Percentiles rank a stretch among this genome's conserved stretches.
These are phyloP conservation scores for Chrysopilus asiliformis DNA, from an alignment of 2,888 invertebrate genomes.

Conservation along the genomic window DNA sequence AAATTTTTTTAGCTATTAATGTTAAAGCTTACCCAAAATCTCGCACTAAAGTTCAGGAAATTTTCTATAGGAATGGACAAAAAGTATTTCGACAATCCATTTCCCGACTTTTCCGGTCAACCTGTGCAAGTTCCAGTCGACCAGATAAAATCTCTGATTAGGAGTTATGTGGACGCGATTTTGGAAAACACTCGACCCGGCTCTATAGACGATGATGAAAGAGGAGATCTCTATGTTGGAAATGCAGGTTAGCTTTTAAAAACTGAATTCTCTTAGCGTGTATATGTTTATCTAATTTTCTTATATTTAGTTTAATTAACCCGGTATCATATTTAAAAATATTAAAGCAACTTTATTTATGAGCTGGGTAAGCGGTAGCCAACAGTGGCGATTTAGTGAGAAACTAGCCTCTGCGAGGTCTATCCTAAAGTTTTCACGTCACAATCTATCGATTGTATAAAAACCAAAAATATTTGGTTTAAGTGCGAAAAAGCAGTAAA, in stretches of 20 bases:
- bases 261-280: background rate
- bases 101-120: constrained; percentile 25
- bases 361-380: too few relatives aligned
- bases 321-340: too few relatives aligned
- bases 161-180: constrained; percentile 33
- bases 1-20: too few relatives aligned
- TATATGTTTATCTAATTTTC: background rate
- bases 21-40: too few relatives aligned
- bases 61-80: constrained; percentile 5
- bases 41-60: too few relatives aligned
- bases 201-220: constrained; percentile 25
- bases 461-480: too few relatives aligned
- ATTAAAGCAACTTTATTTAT: too few relatives aligned
- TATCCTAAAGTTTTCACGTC: too few relatives aligned
- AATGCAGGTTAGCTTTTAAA: constrained; percentile 23
- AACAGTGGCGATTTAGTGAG: too few relatives aligned
- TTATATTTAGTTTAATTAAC: background rate
- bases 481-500: too few relatives aligned
- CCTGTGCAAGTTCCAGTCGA: constrained; percentile 26
- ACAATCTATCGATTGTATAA: too few relatives aligned
- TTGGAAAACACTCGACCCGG: constrained; percentile 29
- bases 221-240: constrained; percentile 35
- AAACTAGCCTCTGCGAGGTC: too few relatives aligned
- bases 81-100: constrained; percentile 29
- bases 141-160: constrained; percentile 29